Evolutionary conservation across 2,797 vertebrate genomes (phyloP), one percentile per base, ranked within the genome.

Genomic region (Podargus strigoides): DNA sequence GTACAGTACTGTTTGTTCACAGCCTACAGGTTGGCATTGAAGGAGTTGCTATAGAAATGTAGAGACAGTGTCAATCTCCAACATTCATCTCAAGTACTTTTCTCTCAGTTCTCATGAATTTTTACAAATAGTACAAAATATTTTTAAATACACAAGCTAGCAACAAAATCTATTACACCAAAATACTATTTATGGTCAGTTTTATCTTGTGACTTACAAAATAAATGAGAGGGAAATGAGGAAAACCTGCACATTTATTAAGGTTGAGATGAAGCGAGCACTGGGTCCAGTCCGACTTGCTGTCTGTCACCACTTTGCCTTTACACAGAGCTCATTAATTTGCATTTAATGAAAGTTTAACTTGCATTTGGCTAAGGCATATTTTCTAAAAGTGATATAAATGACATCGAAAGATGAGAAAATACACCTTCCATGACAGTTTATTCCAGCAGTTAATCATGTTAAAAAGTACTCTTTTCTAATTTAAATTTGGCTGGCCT

Each of bases 381-480:
- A 19, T 82, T 89, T 90, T 90, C 34, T 46, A 63, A 46, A 88
- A 89, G 52, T 47, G 6, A 59, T 37, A 75, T 32, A 87, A 90
- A 73, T 63, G 0, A 39, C 41, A 89, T 68, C 15, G 85, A 70
- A 88, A 84, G 15, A 34, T 21, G 24, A 83, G 62, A 62, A 94
- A 84, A 67, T 28, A 70, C 7, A 82, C 27, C 24, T 74, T 76
- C 58, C 32, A 10, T 27, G 26, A 56, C 37, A 76, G 36, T 73
- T 84, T 62, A 66, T 85, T 89, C 66, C 14, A 90, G 34, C 12
- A 85, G 37, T 74, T 90, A n/a, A 91, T 78, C 42, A 78, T 39
- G 27, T 59, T 50, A 28, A 82, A 79, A 75, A 67, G 70, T 41
- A 70, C 14, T 23, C 13, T 17, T 74, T 86, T 86, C 44, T 67